phyloP scores from a whole-genome alignment of 2,888 invertebrate genomes.

The Drosophila anomelani region DNA sequence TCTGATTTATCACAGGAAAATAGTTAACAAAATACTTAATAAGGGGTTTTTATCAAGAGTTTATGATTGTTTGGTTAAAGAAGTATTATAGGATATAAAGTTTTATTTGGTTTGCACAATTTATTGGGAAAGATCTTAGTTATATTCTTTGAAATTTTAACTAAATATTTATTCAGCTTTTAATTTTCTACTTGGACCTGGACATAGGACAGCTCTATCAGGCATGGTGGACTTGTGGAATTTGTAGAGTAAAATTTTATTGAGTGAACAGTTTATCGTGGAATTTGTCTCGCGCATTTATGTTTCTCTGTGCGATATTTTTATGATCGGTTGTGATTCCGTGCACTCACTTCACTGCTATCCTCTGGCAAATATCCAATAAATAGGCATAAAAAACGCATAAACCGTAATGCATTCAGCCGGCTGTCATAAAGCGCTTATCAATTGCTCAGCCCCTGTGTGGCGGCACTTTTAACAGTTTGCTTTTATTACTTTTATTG shows the following conservation, averaged over 20 bases:
- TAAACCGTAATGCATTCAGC: conserved; percentile 36
- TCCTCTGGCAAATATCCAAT: conserved; percentile 29
- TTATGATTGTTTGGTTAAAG: neutral
- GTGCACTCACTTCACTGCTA: conserved; percentile 17
- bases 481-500: conserved; percentile 54
- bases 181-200: neutral
- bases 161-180: neutral
- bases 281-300: conserved; percentile 28
- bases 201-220: neutral
- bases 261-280: conserved; percentile 28
- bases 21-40: neutral
- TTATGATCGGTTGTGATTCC: conserved; percentile 17
- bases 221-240: conserved; percentile 2
- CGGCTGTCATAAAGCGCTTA: conserved; percentile 56
- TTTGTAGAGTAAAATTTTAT: conserved; percentile 31
- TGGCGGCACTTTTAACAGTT: conserved; percentile 50
- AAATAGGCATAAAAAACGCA: conserved; percentile 39
- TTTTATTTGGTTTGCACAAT: neutral
- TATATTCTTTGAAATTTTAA: neutral
- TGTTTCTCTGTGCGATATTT: conserved; percentile 23
- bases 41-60: neutral
- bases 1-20: neutral
- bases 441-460: conserved; percentile 59
- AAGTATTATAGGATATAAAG: neutral
- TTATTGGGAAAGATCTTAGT: neutral